Conservation (phyloP, 2,888 invertebrate genomes). For the Torymus tubicola region DNA sequence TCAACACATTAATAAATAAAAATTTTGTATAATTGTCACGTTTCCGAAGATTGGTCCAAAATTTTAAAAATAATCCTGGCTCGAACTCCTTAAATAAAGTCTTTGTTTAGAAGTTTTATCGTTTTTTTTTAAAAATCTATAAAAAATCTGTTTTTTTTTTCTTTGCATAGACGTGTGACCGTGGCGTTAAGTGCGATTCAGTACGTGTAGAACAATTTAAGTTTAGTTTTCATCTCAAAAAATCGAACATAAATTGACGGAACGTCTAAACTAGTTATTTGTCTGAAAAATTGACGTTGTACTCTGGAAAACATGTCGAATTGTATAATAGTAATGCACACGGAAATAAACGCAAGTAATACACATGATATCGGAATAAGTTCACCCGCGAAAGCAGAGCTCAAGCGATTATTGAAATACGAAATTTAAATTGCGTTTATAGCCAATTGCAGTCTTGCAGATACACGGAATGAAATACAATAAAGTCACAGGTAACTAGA, state of each 20-base stretch:
- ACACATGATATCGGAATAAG: slow-evolving; percentile 4
- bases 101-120: slow-evolving; percentile 34
- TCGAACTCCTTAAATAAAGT: slow-evolving; percentile 36
- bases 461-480: slow-evolving; percentile 31
- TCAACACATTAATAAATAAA: no score
- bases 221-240: background rate
- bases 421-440: slow-evolving; percentile 43
- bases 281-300: slow-evolving; percentile 57
- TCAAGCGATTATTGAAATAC: slow-evolving; percentile 37
- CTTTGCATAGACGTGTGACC: slow-evolving; percentile 1
- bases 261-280: slow-evolving; percentile 53
- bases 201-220: slow-evolving; percentile 2
- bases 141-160: slow-evolving; percentile 36
- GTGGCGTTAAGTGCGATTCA: slow-evolving; percentile 24
- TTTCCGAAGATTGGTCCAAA: no score
- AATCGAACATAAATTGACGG: slow-evolving; percentile 34
- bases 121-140: slow-evolving; percentile 45
- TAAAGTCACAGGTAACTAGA: slow-evolving; percentile 30
- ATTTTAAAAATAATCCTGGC: slow-evolving; percentile 2
- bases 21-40: no score
- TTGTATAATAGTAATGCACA: slow-evolving; percentile 19
- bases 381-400: slow-evolving; percentile 34
- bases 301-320: slow-evolving; percentile 30
- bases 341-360: slow-evolving; percentile 21
- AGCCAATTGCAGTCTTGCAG: slow-evolving; percentile 52